Conservation (phyloP, 1,140 invertebrate species). For the Tribolium castaneum region DNA sequence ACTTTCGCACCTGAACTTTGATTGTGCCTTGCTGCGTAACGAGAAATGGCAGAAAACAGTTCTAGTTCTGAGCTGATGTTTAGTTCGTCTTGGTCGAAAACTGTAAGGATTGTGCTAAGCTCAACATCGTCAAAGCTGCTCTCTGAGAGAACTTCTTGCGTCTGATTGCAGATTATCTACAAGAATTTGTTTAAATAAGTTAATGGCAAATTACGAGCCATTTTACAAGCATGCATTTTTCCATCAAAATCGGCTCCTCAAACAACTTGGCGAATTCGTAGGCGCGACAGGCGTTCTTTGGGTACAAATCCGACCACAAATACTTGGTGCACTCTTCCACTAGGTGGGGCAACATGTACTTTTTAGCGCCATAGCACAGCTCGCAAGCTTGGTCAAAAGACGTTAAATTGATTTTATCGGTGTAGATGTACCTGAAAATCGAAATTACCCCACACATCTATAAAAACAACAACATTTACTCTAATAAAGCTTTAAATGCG, state of each 20-base stretch:
- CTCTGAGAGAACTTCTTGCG: constrained; percentile 78
- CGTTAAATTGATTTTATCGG: constrained; percentile 79
- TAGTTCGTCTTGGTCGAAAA: constrained; percentile 79
- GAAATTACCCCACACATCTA: constrained; percentile 36
- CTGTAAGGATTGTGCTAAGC: constrained; percentile 76
- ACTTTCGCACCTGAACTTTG: constrained; percentile 62
- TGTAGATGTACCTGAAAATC: constrained; percentile 81
- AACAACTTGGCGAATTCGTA: constrained; percentile 88
- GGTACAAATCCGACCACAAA: constrained; percentile 81
- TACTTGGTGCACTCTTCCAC: constrained; percentile 84
- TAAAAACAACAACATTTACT: constrained; percentile 63
- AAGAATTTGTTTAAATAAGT: constrained; percentile 50
- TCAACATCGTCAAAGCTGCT: constrained; percentile 81
- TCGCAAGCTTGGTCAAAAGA: constrained; percentile 88
- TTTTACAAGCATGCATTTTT: constrained; percentile 79
- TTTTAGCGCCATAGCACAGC: constrained; percentile 87
- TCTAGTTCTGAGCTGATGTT: constrained; percentile 80
- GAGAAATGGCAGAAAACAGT: constrained; percentile 77
- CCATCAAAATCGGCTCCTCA: constrained; percentile 82
- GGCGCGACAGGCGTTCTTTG: constrained; percentile 83
- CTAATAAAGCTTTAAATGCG: constrained; percentile 81
- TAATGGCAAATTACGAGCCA: too few relatives aligned
- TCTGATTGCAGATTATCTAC: constrained; percentile 79
- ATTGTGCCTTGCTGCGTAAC: constrained; percentile 71
- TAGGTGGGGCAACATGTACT: constrained; percentile 86